Evolutionary conservation across 2,113 vertebrate species (phyloP).

Genomic region (Odontesthes bonariensis): DNA sequence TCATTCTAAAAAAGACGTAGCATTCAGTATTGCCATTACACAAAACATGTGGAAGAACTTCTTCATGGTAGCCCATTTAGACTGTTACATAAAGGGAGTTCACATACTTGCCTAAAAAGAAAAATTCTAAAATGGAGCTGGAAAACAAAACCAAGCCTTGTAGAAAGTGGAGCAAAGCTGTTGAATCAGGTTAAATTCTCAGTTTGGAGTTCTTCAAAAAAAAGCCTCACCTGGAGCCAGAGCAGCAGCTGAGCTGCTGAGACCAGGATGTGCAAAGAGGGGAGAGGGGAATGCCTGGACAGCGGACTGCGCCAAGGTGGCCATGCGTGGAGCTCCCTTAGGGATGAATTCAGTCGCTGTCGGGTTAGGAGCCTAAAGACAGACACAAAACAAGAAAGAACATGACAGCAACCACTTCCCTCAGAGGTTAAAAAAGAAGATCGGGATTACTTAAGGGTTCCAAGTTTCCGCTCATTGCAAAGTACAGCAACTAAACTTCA

Average conservation of each 20-base stretch:
- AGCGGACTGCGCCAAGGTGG: constrained; percentile 91
- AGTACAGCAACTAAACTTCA: background rate
- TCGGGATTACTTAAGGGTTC: background rate
- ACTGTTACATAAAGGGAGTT: no score
- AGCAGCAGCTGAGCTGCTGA: constrained; percentile 90
- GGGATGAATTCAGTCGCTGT: constrained; percentile 98
- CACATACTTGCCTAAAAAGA: background rate
- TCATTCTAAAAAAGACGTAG: background rate
- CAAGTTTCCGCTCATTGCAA: constrained; percentile 1
- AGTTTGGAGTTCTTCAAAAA: background rate
- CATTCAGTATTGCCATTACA: no score
- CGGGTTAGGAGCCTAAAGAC: constrained; percentile 93
- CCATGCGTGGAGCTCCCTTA: constrained; percentile 95
- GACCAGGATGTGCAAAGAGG: constrained; percentile 91
- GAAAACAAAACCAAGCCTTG: constrained; percentile 41
- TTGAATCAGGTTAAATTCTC: constrained; percentile 4
- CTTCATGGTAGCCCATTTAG: background rate
- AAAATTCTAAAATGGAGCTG: background rate
- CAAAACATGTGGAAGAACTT: no score
- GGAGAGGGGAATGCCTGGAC: constrained; percentile 95
- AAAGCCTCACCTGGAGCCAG: constrained; percentile 91
- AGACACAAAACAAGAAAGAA: constrained; percentile 11
- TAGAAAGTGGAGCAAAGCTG: constrained; percentile 2
- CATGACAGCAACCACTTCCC: background rate
- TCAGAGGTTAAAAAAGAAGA: background rate